Evolutionary conservation across 1,140 invertebrate genomes (phyloP).

Genomic region (Musca vetustissima): DNA sequence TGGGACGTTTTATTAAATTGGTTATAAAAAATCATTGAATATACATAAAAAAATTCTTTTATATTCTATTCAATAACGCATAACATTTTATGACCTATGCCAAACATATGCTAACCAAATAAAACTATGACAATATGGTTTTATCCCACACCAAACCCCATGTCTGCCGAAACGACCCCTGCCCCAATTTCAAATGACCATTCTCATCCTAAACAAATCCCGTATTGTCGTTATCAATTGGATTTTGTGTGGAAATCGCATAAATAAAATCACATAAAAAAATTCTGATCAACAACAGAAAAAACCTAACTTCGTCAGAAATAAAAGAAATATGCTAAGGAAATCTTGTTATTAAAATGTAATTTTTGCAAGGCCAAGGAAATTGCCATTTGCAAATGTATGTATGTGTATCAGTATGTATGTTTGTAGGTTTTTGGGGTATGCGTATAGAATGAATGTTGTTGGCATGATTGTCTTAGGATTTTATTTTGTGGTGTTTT

Average conservation of each 20-base stretch:
- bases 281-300: no score
- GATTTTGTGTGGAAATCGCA: neutral
- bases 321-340: constrained; percentile 10
- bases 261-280: constrained; percentile 16
- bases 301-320: no score
- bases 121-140: constrained; percentile 5
- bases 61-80: neutral
- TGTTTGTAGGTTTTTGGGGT: no score
- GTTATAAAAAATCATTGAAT: neutral
- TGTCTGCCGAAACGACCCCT: neutral
- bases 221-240: constrained; percentile 5
- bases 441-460: no score
- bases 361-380: constrained; percentile 5
- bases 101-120: constrained; percentile 17
- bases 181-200: neutral
- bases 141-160: neutral
- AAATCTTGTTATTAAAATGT: constrained; percentile 21
- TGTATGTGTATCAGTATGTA: no score
- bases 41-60: neutral
- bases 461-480: no score
- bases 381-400: constrained; percentile 1
- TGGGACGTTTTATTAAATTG: no score
- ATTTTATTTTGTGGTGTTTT: no score
- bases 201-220: neutral
- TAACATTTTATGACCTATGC: no score